Conservation (phyloP, 2,888 invertebrate species). For the Idaea biselata region DNA sequence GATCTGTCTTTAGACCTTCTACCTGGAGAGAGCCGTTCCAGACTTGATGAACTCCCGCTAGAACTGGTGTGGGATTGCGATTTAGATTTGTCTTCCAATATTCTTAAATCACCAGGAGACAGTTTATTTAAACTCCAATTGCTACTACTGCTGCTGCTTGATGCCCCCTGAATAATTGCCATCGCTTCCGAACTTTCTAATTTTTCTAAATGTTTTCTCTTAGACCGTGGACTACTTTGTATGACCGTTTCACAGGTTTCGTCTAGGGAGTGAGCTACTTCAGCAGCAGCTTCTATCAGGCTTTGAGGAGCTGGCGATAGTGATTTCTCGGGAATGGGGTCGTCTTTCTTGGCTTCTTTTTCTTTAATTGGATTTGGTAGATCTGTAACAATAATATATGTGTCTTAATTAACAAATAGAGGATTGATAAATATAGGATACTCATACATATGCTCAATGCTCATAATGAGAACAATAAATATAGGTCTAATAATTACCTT, state of each 20-base stretch:
- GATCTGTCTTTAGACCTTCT: slow-evolving; percentile 75
- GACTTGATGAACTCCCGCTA: slow-evolving; percentile 74
- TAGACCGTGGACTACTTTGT: slow-evolving; percentile 81
- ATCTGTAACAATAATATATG: slow-evolving; percentile 47
- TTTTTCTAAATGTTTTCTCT: slow-evolving; percentile 74
- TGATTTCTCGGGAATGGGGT: slow-evolving; percentile 43
- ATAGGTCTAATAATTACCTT: slow-evolving; percentile 50
- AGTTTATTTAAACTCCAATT: slow-evolving; percentile 78
- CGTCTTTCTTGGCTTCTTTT: slow-evolving; percentile 41
- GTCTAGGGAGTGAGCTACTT: slow-evolving; percentile 84
- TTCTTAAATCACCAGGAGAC: slow-evolving; percentile 73
- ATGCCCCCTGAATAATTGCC: slow-evolving; percentile 71
- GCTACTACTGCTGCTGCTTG: slow-evolving; percentile 77
- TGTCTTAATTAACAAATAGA: neutral
- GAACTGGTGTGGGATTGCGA: slow-evolving; percentile 76
- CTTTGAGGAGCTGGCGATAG: slow-evolving; percentile 61
- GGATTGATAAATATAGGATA: neutral
- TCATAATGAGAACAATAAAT: neutral
- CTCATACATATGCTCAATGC: too few species aligned
- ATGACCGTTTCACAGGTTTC: slow-evolving; percentile 85
- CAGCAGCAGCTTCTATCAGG: slow-evolving; percentile 84
- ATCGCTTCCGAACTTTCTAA: slow-evolving; percentile 72
- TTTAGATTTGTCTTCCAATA: slow-evolving; percentile 71
- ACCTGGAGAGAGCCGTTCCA: slow-evolving; percentile 75
- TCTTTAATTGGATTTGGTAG: slow-evolving; percentile 43